Evolutionary conservation across 2,113 vertebrate genomes (phyloP), one percentile per base, ranked within the genome.

Genomic region (Hyperopisus bebe): DNA sequence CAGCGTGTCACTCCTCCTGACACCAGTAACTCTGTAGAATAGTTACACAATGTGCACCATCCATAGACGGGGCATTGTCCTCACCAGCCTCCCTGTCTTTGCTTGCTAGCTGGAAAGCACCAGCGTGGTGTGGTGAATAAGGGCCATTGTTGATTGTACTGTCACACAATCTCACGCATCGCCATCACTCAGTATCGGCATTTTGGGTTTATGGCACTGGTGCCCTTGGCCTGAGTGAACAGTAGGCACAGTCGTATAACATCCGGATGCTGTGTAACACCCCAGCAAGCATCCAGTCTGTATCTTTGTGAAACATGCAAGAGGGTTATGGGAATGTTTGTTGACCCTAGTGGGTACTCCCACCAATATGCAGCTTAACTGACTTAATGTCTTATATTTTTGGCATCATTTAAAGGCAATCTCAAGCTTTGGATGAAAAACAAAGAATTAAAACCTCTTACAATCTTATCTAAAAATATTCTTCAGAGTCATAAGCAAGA

Each of bases 211-310:
- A 31, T 19, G 6, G 47, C 21, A 3, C 42, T 48, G 21, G 88
- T 44, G 46, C 21, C 62, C 8, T 24, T 24, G 62, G 13, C 27
- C 92, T 51, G 58, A 74, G 84, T 86, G 91, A 90, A 91, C 46
- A 66, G 92, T 93, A 91, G 90, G 42, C 35, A 46, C 82, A 89
- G 91, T 94, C 94, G 91, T 90, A 91, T 94, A 95, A 94, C 89
- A 21, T 86, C 89, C 35, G 92, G 55, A 91, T 91, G 90, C 91
- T 91, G 53, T 90, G 83, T 90, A 87, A 24, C 89, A 90, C 90
- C 90, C 89, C 74, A 90, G 62, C 39, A 87, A 88, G 85, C 42
- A 86, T 70, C 86, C 48, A 62, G 46, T 90, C 46, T 15, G 2
- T 48, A 31, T 83, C 48, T 17, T 15, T 84, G n/a, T 85, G 51